Evolutionary conservation across 2,113 vertebrate species (phyloP).

Genomic region (Gorsachius goisagi): DNA sequence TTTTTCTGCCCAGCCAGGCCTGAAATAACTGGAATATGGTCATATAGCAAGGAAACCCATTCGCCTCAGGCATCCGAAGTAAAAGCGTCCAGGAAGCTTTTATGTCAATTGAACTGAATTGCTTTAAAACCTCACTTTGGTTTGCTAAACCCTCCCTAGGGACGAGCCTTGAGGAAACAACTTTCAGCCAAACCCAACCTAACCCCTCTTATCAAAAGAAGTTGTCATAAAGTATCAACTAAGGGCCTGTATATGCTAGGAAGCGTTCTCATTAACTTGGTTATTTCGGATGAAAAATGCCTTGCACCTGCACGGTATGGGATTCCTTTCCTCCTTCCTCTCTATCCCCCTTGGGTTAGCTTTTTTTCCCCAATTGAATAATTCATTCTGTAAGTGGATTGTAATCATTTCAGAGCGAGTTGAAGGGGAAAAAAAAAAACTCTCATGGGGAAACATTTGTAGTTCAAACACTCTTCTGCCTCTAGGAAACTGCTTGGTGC

Average conservation of each 20-base stretch:
- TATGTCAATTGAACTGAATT: not conserved
- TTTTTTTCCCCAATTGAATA: not conserved
- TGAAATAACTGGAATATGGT: not conserved
- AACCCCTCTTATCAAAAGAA: not conserved
- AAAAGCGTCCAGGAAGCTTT: not conserved
- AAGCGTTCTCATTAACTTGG: not conserved
- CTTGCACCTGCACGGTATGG: not conserved
- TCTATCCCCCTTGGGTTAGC: not conserved
- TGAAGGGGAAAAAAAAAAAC: not conserved
- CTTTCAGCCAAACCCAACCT: not conserved
- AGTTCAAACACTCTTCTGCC: not conserved
- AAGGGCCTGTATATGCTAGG: not conserved
- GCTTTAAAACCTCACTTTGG: not conserved
- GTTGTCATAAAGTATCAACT: not conserved
- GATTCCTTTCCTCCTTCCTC: not conserved
- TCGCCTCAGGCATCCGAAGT: not conserved
- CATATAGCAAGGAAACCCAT: not conserved
- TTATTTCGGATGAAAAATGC: not conserved
- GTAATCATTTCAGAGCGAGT: not conserved
- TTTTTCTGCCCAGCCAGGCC: not conserved
- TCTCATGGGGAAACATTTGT: not conserved
- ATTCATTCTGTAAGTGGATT: not conserved
- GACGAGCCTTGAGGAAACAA: not conserved
- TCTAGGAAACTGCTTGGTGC: not conserved
- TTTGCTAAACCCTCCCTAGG: not conserved